Evolutionary conservation across 2,113 vertebrate species (phyloP).

Genomic region (Sterrhoptilus dennistouni): DNA sequence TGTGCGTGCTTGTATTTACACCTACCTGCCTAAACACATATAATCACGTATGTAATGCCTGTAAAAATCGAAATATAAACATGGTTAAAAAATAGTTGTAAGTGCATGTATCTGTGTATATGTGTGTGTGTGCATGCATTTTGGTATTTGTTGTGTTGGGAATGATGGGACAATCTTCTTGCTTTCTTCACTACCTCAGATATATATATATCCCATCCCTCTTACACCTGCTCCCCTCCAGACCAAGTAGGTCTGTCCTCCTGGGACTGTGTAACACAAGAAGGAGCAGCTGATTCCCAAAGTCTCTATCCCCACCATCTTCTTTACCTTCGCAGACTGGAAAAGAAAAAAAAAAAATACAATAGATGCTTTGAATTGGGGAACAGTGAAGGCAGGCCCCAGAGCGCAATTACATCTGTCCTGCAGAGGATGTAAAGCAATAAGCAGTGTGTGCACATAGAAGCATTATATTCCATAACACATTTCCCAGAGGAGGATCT

Average conservation of each 20-base stretch:
- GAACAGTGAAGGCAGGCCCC: neutral
- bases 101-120: neutral
- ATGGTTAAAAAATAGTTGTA: neutral
- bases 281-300: neutral
- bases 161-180: neutral
- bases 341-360: neutral
- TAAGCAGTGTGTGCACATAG: neutral
- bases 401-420: rapidly evolving
- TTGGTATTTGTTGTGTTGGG: neutral
- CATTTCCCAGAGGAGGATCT: neutral
- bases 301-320: neutral
- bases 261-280: too few species aligned
- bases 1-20: rapidly evolving
- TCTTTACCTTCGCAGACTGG: neutral
- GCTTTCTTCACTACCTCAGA: neutral
- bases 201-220: rapidly evolving
- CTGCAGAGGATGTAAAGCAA: neutral
- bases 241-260: rapidly evolving
- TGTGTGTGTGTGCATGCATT: rapidly evolving
- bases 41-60: neutral
- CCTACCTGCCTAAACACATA: neutral
- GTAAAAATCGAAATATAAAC: neutral
- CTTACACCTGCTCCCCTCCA: neutral
- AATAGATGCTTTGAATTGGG: neutral
- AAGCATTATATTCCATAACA: neutral